These are phyloP conservation scores for Hypsopygia costalis DNA, from an alignment of 2,888 invertebrate species.

Conservation along the genomic window DNA sequence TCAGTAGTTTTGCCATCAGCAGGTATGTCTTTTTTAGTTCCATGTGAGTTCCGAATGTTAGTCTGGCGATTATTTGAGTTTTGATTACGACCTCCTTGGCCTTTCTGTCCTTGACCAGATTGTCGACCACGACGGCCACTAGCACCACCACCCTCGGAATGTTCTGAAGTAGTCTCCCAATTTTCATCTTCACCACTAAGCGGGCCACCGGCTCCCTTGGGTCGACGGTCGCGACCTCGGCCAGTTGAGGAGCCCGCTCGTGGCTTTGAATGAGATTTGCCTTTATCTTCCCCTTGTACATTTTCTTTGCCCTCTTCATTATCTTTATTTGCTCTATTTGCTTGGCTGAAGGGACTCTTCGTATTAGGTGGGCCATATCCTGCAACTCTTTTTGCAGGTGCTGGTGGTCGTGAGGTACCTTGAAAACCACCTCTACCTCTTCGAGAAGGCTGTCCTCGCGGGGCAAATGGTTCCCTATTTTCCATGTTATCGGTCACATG, in stretches of 20 bases:
- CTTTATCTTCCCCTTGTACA: constrained; percentile 80
- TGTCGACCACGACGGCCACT: constrained; percentile 49
- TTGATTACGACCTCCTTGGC: constrained; percentile 56
- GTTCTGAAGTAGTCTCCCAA: constrained; percentile 92
- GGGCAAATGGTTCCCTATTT: constrained; percentile 88
- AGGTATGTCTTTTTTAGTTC: constrained; percentile 48
- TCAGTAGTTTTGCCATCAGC: constrained; percentile 58
- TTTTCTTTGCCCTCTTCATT: constrained; percentile 58
- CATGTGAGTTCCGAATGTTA: constrained; percentile 47
- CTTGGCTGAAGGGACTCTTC: constrained; percentile 86
- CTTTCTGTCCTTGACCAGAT: constrained; percentile 46
- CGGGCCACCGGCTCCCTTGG: constrained; percentile 53
- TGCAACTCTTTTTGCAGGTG: constrained; percentile 82
- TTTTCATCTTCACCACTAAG: constrained; percentile 81
- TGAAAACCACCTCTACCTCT: constrained; percentile 87
- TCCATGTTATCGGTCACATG: constrained; percentile 51
- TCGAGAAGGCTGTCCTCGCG: constrained; percentile 93
- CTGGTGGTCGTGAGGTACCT: constrained; percentile 65
- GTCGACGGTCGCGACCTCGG: constrained; percentile 68
- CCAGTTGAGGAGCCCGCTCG: constrained; percentile 84
- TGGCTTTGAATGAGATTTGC: constrained; percentile 84
- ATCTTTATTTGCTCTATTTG: constrained; percentile 60
- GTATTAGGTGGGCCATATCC: constrained; percentile 91
- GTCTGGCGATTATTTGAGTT: constrained; percentile 53
- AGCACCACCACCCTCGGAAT: constrained; percentile 82